Percentiles rank a stretch among this genome's conserved stretches.
Evolutionary conservation across 2,888 invertebrate genomes (phyloP).

Genomic region (Petrolisthes cinctipes): DNA sequence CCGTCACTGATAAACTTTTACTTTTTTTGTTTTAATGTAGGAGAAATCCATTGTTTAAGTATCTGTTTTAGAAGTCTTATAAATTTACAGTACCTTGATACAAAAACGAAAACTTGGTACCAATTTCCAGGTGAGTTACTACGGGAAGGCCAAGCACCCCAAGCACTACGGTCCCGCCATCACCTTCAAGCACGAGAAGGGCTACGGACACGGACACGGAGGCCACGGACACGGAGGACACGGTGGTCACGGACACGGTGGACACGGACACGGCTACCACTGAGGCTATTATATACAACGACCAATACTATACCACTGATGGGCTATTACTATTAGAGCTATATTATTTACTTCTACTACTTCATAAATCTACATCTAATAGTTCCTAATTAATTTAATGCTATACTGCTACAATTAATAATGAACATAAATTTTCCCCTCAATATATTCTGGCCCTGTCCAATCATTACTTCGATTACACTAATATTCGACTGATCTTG

Average conservation of each 20-base stretch:
- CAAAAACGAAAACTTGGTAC: no score
- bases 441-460: no score
- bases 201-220: slow-evolving; percentile 8
- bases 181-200: slow-evolving; percentile 34
- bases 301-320: not conserved
- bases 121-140: slow-evolving; percentile 39
- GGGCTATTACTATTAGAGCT: not conserved
- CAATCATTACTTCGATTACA: no score
- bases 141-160: slow-evolving; percentile 51
- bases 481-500: no score
- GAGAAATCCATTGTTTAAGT: no score
- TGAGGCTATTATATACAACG: not conserved
- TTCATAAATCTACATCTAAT: not conserved
- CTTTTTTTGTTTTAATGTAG: no score
- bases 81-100: no score
- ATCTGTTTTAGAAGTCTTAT: no score
- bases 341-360: not conserved
- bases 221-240: not conserved
- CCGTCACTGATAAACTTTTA: no score
- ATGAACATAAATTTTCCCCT: no score
- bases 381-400: not conserved
- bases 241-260: slow-evolving; percentile 23
- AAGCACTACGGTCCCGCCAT: slow-evolving; percentile 36
- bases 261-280: not conserved
- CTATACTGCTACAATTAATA: no score